phyloP scores from a whole-genome alignment of 2,888 invertebrate genomes.

The Macrosiphum euphorbiae region DNA sequence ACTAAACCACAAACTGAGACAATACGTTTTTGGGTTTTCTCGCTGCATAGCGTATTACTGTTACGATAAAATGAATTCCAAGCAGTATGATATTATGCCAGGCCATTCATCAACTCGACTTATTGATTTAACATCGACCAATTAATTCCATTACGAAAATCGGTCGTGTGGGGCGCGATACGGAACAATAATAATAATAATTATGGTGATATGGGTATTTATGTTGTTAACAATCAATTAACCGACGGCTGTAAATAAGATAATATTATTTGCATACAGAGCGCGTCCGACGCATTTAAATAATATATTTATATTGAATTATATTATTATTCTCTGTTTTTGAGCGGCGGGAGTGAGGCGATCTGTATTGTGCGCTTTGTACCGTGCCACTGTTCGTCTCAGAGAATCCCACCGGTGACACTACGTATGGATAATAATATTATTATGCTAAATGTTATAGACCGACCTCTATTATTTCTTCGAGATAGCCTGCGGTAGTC shows the following conservation, averaged over 20 bases:
- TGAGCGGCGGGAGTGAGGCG: background rate
- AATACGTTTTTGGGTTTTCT: background rate
- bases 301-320: background rate
- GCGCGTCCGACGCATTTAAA: background rate
- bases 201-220: background rate
- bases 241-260: background rate
- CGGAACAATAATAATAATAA: background rate
- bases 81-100: background rate
- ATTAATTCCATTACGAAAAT: slow-evolving; percentile 19
- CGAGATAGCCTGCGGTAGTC: background rate
- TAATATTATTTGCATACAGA: background rate
- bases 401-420: background rate
- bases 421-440: background rate
- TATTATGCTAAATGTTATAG: background rate
- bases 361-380: background rate
- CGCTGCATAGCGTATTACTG: background rate
- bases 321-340: background rate
- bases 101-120: background rate
- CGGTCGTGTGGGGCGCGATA: background rate
- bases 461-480: background rate
- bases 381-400: background rate
- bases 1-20: background rate
- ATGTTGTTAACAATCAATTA: background rate
- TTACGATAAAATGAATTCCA: background rate
- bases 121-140: background rate